Conservation (phyloP, 2,113 vertebrate species). For the Mormoops blainvillei region DNA sequence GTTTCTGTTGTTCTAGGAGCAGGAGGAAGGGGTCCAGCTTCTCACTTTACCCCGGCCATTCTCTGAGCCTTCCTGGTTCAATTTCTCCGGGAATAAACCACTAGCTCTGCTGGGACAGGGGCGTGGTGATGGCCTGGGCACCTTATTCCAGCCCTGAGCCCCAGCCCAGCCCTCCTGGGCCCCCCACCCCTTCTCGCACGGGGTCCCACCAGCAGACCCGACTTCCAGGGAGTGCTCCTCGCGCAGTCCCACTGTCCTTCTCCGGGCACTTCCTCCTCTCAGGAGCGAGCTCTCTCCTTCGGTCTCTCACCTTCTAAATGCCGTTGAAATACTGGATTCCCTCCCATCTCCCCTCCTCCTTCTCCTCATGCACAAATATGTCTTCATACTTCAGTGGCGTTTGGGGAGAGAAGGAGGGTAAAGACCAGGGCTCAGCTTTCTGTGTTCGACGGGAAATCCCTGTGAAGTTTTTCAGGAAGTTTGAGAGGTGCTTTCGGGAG, state of each 20-base stretch:
- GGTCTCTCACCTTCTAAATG: neutral
- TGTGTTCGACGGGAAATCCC: neutral
- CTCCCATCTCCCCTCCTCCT: neutral
- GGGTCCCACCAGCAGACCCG: neutral
- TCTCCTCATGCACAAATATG: neutral
- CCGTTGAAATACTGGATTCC: neutral
- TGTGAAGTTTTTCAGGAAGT: neutral
- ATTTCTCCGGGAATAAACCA: neutral
- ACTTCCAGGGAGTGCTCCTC: rapidly evolving
- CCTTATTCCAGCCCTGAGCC: neutral
- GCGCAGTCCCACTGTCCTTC: rapidly evolving
- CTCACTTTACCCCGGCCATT: neutral
- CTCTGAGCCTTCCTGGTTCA: neutral
- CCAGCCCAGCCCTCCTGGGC: neutral
- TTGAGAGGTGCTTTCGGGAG: neutral
- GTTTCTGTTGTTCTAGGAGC: neutral
- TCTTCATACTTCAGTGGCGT: neutral
- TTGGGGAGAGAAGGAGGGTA: neutral
- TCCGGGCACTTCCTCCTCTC: neutral
- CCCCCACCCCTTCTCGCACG: rapidly evolving
- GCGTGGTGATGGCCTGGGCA: neutral
- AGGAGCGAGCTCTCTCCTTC: neutral
- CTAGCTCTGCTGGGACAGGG: rapidly evolving
- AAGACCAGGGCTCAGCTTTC: neutral
- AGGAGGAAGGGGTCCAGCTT: neutral